These are phyloP conservation scores for Geophilus truncorum DNA, from an alignment of 2,888 invertebrate species.

Conservation along the genomic window DNA sequence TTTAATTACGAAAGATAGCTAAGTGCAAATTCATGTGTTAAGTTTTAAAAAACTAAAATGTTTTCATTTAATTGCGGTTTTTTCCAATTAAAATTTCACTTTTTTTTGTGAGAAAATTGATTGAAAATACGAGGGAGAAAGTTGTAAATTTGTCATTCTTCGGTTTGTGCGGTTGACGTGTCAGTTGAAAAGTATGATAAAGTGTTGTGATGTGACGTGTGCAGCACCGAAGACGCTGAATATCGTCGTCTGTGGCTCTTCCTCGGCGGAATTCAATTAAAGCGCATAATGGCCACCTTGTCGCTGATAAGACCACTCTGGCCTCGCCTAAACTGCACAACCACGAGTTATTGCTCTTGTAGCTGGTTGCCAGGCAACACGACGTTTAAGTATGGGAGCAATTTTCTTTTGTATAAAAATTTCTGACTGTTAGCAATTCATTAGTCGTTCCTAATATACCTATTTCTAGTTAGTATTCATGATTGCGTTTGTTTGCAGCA, in stretches of 20 bases:
- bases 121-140: background rate
- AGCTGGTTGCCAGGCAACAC: slow-evolving; percentile 1
- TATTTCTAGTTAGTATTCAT: slow-evolving; percentile 14
- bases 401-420: slow-evolving; percentile 23
- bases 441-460: slow-evolving; percentile 9
- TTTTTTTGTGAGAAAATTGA: background rate
- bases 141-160: background rate
- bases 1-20: background rate
- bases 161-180: slow-evolving; percentile 6
- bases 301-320: slow-evolving; percentile 23
- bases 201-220: background rate
- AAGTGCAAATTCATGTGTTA: background rate
- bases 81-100: background rate
- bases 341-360: slow-evolving; percentile 18
- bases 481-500: background rate
- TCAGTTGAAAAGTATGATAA: background rate
- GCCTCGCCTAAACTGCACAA: slow-evolving; percentile 18
- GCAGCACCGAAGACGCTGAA: background rate
- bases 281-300: slow-evolving; percentile 27
- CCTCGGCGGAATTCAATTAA: slow-evolving; percentile 22
- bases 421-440: background rate
- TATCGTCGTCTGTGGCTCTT: slow-evolving; percentile 17
- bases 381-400: background rate
- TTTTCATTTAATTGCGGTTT: background rate
- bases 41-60: background rate